A percentile compares a stretch with the other conserved stretches of the same genome.
These are phyloP conservation scores for Sicus ferrugineus DNA, from an alignment of 2,888 invertebrate genomes.

Conservation along the genomic window DNA sequence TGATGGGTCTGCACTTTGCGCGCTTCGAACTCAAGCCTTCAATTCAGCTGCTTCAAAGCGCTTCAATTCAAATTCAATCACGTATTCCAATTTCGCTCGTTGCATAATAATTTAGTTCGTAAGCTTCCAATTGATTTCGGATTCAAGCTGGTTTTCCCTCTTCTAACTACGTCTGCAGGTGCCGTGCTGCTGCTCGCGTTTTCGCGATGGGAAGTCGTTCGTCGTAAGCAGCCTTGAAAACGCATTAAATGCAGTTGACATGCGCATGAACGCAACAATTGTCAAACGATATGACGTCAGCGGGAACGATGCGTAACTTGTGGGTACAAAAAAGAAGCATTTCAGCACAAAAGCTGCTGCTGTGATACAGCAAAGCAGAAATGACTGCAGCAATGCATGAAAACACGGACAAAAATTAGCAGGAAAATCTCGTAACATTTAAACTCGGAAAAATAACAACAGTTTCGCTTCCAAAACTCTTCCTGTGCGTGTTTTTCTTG, in stretches of 20 bases:
- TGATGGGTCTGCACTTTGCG: no score
- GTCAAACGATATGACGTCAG: constrained; percentile 1
- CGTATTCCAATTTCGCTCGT: neutral
- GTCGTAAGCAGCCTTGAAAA: neutral
- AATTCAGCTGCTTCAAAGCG: no score
- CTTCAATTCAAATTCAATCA: neutral
- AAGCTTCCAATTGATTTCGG: neutral
- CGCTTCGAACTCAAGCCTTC: neutral
- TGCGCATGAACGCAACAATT: neutral
- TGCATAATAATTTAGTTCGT: no score
- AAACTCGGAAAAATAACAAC: neutral
- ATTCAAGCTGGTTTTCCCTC: no score
- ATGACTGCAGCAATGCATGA: no score
- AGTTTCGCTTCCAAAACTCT: neutral
- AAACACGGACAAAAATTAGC: neutral
- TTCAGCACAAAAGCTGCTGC: no score
- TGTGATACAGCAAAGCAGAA: no score
- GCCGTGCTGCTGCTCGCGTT: neutral
- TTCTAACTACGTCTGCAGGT: neutral
- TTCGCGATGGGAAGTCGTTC: neutral
- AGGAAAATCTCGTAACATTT: neutral
- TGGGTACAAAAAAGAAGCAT: no score
- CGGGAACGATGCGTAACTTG: no score
- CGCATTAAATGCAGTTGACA: neutral
- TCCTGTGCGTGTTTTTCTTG: neutral